Percentiles rank a stretch among this genome's conserved stretches.
Conservation (phyloP, 2,888 invertebrate genomes). For the Embidobia sp. region DNA sequence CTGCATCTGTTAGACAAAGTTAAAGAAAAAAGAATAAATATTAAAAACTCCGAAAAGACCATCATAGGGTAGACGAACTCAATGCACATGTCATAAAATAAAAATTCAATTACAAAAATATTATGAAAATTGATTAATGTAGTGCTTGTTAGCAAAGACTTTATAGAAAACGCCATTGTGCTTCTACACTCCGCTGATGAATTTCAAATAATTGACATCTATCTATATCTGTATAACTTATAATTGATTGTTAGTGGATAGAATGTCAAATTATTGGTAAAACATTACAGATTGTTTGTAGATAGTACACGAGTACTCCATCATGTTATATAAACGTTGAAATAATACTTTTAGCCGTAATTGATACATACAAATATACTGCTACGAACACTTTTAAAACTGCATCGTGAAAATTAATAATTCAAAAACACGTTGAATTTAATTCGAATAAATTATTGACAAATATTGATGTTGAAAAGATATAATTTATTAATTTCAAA, state of each 20-base stretch:
- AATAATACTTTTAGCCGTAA: conserved; percentile 3
- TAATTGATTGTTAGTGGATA: conserved; percentile 39
- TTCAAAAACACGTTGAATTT: too few relatives aligned
- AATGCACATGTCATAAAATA: conserved; percentile 5
- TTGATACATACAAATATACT: conserved; percentile 18
- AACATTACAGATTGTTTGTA: conserved; percentile 22
- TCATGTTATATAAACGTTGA: conserved; percentile 11
- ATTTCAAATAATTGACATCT: conserved; percentile 25
- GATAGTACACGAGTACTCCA: conserved; percentile 17
- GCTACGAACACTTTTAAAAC: neutral
- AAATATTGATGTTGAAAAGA: too few relatives aligned
- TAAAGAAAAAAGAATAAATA: too few relatives aligned
- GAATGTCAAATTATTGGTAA: conserved; percentile 28
- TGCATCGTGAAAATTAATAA: too few relatives aligned
- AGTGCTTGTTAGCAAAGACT: neutral
- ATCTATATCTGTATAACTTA: conserved; percentile 3
- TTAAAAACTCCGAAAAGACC: neutral
- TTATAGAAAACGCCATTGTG: conserved; percentile 4
- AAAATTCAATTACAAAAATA: conserved; percentile 1
- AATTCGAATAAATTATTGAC: too few relatives aligned
- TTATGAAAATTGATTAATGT: conserved; percentile 20
- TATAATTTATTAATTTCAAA: too few relatives aligned
- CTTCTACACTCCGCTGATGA: neutral
- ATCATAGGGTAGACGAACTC: neutral
- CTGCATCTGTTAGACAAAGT: too few relatives aligned